Evolutionary conservation across 1,140 invertebrate species (phyloP).

Genomic region (Coelopa frigida): DNA sequence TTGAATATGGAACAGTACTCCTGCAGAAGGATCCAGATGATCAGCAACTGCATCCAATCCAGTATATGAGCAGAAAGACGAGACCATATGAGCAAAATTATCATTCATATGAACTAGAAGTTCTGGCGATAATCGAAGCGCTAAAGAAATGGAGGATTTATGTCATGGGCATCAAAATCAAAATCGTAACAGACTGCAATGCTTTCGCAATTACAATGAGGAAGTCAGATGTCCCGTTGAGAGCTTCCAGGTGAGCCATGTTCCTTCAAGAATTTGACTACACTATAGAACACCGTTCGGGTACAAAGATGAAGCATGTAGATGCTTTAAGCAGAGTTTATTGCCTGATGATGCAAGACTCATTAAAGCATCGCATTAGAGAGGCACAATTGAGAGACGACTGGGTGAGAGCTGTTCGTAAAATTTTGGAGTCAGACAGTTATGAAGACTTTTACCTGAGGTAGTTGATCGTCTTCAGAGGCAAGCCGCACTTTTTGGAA

Average conservation of each 20-base stretch:
- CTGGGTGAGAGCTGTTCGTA: constrained; percentile 5
- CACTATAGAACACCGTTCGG: constrained; percentile 19
- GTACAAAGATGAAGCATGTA: constrained; percentile 23
- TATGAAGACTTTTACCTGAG: constrained; percentile 4
- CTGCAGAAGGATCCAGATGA: constrained; percentile 26
- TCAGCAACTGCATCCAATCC: constrained; percentile 25
- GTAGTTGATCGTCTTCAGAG: constrained; percentile 10
- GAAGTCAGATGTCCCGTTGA: constrained; percentile 12
- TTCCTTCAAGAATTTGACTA: constrained; percentile 23
- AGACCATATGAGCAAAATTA: constrained; percentile 27
- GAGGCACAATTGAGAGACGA: constrained; percentile 8
- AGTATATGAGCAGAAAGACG: constrained; percentile 30
- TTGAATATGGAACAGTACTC: constrained; percentile 21
- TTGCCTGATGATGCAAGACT: constrained; percentile 11
- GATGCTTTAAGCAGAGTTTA: constrained; percentile 22
- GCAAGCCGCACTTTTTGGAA: constrained; percentile 7
- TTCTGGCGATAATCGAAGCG: constrained; percentile 20
- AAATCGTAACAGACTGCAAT: constrained; percentile 23
- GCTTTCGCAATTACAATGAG: constrained; percentile 28
- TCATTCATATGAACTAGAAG: constrained; percentile 25
- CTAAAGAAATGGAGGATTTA: constrained; percentile 22
- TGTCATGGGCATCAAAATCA: constrained; percentile 5
- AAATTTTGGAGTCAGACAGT: neutral
- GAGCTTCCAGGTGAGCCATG: constrained; percentile 20
- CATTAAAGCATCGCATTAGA: constrained; percentile 6